These are phyloP conservation scores for Saimiri boliviensis DNA, from an alignment of 2,113 vertebrate genomes.

Conservation along the genomic window DNA sequence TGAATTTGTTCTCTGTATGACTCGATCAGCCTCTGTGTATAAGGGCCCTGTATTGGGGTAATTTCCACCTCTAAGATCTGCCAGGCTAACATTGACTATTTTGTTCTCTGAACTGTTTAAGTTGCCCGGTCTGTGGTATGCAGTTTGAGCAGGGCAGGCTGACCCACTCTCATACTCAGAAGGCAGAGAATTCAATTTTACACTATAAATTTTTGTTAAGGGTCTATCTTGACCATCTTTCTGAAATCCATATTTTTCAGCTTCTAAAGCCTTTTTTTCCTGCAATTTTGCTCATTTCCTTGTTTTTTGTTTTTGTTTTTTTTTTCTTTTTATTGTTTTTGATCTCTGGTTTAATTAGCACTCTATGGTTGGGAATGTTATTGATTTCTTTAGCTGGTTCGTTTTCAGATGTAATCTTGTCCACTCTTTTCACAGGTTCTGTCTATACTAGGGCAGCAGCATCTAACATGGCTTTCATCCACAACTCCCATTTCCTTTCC, in stretches of 20 bases:
- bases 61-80: slow-evolving; percentile 73
- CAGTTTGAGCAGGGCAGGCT: slow-evolving; percentile 65
- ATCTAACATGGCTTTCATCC: slow-evolving; percentile 98
- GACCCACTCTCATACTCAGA: slow-evolving; percentile 82
- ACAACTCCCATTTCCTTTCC: slow-evolving; percentile 98
- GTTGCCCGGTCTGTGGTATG: slow-evolving; percentile 82
- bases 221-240: slow-evolving; percentile 90
- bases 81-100: slow-evolving; percentile 75
- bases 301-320: slow-evolving; percentile 84
- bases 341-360: slow-evolving; percentile 92
- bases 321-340: slow-evolving; percentile 90
- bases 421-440: slow-evolving; percentile 90
- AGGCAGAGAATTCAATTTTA: slow-evolving; percentile 87
- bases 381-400: slow-evolving; percentile 90
- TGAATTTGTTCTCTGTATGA: slow-evolving; percentile 93
- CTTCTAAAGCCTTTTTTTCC: slow-evolving; percentile 88
- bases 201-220: slow-evolving; percentile 94
- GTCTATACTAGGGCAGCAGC: slow-evolving; percentile 94
- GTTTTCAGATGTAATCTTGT: slow-evolving; percentile 86
- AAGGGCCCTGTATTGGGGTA: slow-evolving; percentile 68
- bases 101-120: slow-evolving; percentile 87
- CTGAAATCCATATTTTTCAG: slow-evolving; percentile 94
- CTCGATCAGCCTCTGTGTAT: slow-evolving; percentile 85
- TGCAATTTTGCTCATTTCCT: slow-evolving; percentile 86
- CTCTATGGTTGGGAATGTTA: slow-evolving; percentile 90